A percentile compares a stretch with the other conserved stretches of the same genome.
phyloP scores from a whole-genome alignment of 2,113 vertebrate species.

The Oncorhynchus mykiss region DNA sequence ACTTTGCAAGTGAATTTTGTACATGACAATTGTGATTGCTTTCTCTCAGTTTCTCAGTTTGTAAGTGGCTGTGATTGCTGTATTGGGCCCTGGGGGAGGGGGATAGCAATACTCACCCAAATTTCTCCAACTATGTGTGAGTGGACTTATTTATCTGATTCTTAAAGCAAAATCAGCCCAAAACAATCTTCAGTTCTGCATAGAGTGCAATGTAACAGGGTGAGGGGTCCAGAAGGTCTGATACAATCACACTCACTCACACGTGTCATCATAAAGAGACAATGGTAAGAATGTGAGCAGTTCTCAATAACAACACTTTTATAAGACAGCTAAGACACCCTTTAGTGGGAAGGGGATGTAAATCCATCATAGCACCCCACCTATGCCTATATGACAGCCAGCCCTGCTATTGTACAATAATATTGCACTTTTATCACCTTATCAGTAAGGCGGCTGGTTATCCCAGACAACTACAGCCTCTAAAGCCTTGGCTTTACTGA shows the following conservation, averaged over 20 bases:
- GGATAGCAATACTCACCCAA: background rate
- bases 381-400: constrained; percentile 15
- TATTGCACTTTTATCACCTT: constrained; percentile 6
- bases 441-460: background rate
- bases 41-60: background rate
- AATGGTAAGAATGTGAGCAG: no score
- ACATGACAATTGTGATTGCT: background rate
- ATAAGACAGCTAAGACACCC: no score
- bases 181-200: no score
- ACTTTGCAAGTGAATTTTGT: background rate
- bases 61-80: background rate
- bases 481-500: constrained; percentile 3
- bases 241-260: background rate
- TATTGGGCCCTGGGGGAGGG: no score
- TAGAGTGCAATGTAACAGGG: no score
- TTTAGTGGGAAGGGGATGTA: no score
- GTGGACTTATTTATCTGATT: no score
- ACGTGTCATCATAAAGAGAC: background rate
- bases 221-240: no score
- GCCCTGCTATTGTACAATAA: background rate
- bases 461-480: background rate
- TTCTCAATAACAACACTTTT: no score
- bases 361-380: background rate
- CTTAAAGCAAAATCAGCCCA: no score
- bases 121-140: no score